Conservation (phyloP, 2,113 vertebrate genomes). For the Trichechus manatus region DNA sequence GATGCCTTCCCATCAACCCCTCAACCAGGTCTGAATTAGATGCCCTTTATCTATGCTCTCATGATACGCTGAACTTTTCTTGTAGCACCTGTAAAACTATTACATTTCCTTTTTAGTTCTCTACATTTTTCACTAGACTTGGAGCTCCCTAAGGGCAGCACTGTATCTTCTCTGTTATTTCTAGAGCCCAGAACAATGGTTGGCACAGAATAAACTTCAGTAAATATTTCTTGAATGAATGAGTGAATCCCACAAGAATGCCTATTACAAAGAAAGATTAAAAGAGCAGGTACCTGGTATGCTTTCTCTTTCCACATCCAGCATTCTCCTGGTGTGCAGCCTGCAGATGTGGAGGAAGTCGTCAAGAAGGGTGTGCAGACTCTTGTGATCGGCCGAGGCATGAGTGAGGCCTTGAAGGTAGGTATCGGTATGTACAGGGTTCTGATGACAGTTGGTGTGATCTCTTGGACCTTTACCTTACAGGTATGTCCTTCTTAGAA, state of each 20-base stretch:
- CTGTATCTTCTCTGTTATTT: not conserved
- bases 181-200: not conserved
- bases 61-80: not conserved
- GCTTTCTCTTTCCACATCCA: constrained; percentile 81
- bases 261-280: constrained; percentile 24
- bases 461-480: not conserved
- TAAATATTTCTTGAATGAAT: constrained; percentile 28
- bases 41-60: not conserved
- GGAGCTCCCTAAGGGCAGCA: not conserved
- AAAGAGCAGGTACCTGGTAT: constrained; percentile 5
- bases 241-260: constrained; percentile 6
- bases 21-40: not conserved
- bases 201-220: constrained; percentile 25
- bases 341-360: constrained; percentile 96
- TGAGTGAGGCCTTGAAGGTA: constrained; percentile 97
- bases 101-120: not conserved
- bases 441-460: not conserved
- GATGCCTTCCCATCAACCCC: not conserved
- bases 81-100: not conserved
- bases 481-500: not conserved
- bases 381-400: constrained; percentile 96
- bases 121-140: not conserved
- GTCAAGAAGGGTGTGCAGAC: constrained; percentile 91
- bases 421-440: not conserved
- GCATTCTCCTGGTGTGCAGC: constrained; percentile 97